Evolutionary conservation across 2,888 invertebrate genomes (phyloP).

Genomic region (Creontiades dilutus): DNA sequence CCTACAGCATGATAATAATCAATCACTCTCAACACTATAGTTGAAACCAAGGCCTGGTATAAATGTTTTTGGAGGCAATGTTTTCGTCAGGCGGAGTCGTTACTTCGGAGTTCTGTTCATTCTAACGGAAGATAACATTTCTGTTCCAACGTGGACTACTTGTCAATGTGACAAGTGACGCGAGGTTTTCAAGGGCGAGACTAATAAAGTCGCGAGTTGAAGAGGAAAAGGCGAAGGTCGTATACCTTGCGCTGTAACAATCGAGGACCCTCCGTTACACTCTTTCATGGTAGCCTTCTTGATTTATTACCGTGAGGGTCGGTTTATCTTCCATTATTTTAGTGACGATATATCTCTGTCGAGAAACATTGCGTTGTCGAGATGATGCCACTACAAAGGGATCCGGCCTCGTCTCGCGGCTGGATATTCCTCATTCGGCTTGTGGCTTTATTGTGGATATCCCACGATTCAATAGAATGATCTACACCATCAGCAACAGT

Average conservation of each 20-base stretch:
- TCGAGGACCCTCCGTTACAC: background rate
- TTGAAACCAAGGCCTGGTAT: no score
- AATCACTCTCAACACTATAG: no score
- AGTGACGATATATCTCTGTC: slow-evolving; percentile 62
- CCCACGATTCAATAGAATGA: no score
- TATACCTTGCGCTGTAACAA: slow-evolving; percentile 6
- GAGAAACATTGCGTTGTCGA: background rate
- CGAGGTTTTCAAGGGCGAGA: slow-evolving; percentile 44
- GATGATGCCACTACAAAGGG: slow-evolving; percentile 46
- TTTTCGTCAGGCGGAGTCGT: no score
- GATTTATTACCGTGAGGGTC: slow-evolving; percentile 57
- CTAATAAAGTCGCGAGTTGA: slow-evolving; percentile 46
- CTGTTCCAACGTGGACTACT: background rate
- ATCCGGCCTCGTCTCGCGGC: background rate
- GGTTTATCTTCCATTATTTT: slow-evolving; percentile 67
- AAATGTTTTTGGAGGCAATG: no score
- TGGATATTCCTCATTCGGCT: background rate
- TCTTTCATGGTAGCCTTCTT: slow-evolving; percentile 38
- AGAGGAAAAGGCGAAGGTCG: background rate
- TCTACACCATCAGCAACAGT: no score
- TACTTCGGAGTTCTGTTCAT: no score
- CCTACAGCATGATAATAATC: no score
- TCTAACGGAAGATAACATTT: no score
- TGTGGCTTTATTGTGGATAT: background rate
- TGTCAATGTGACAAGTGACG: slow-evolving; percentile 2